Evolutionary conservation across 1,140 invertebrate species (phyloP), one percentile per base, ranked within the genome.

Genomic region (Octopus sinensis): DNA sequence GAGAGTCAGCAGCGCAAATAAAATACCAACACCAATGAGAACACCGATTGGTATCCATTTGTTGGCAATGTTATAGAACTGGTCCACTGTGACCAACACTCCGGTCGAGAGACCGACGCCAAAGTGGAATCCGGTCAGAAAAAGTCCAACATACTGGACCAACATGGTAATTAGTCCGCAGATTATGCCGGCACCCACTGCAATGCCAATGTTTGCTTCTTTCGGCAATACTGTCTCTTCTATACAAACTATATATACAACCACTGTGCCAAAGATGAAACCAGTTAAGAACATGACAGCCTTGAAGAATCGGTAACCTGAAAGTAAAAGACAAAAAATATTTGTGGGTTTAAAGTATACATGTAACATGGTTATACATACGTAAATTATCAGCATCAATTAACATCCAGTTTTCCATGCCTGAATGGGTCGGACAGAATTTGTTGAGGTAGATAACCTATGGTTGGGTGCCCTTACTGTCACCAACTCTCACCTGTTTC

Each of bases 281-380:
- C 96, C 96, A 52, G 95, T 96, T 53, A 96, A 91, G 88, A 96
- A 96, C 93, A 96, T 95, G n/a, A 95, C 93, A 4, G 95, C 95
- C 89, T 96, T 96, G 89, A 96, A 96, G 90, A 95, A 96, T 78
- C 95, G 93, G 90, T 96, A 97, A 79, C 96, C 95, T 95, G 92
- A 76, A 93, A 94, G 88, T 89, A 85, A 85, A n/a, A 56, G 86
- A 80, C 12, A 84, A 73, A 43, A 43, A 43, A 43, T 43, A 43
- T 43, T 43, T 43, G 30, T 43, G 30, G 30, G 30, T 43, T 43
- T 43, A 43, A 43, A 43, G 30, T 43, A 43, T 43, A 43, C 30
- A 43, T 43, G 30, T 43, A 43, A 43, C 30, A 43, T 43, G 30
- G 30, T 43, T 43, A 43, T 43, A 43, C 30, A 43, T 43, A 43